Conservation (phyloP, 2,888 invertebrate genomes). For the Nomada fucata region DNA sequence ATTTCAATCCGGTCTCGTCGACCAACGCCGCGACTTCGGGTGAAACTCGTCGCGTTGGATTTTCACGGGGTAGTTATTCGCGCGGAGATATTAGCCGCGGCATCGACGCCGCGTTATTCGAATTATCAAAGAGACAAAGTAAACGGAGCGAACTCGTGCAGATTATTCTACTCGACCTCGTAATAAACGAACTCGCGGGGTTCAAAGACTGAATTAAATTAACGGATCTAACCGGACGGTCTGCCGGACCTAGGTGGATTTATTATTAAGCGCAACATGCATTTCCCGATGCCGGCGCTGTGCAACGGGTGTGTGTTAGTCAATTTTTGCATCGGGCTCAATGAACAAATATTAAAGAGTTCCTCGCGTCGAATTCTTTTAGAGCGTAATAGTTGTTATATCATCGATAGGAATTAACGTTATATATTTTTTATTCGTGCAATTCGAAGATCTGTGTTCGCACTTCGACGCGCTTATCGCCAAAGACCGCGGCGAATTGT, state of each 20-base stretch:
- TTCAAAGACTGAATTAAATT: conserved; percentile 46
- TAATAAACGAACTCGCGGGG: conserved; percentile 32
- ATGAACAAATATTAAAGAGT: too few relatives aligned
- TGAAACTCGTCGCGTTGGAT: neutral
- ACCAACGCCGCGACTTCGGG: neutral
- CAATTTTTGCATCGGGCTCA: neutral
- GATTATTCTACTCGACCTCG: conserved; percentile 37
- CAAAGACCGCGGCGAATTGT: too few relatives aligned
- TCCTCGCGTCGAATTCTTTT: neutral
- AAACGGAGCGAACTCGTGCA: conserved; percentile 31
- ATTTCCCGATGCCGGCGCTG: neutral
- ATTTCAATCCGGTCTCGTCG: neutral
- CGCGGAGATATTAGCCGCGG: conserved; percentile 24
- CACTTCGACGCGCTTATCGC: too few relatives aligned
- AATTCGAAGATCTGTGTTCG: too few relatives aligned
- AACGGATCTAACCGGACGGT: conserved; percentile 9
- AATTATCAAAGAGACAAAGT: conserved; percentile 47
- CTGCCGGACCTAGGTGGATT: neutral
- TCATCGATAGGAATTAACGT: too few relatives aligned
- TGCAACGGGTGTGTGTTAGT: neutral
- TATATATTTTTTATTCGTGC: too few relatives aligned
- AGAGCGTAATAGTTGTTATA: neutral
- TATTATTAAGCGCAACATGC: conserved; percentile 5
- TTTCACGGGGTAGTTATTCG: neutral
- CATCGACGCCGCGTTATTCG: conserved; percentile 32